phyloP scores from a whole-genome alignment of 92 coral and sea anemone species.

The Parazoanthus atlanticus region DNA sequence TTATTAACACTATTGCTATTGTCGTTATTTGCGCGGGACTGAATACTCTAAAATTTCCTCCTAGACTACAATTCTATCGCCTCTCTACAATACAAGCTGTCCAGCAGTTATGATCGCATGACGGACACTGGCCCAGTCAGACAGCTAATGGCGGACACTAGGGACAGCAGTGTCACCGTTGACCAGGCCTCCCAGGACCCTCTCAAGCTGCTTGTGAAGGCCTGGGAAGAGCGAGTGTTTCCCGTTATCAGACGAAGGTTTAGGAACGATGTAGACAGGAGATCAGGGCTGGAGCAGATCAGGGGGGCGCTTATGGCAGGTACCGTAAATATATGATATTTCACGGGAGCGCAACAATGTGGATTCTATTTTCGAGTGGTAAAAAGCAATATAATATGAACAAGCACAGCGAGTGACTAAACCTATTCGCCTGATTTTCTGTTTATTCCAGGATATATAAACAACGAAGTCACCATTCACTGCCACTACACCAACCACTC shows the following conservation, averaged over 20 bases:
- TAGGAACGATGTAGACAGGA: slow-evolving; percentile 87
- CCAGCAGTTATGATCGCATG: slow-evolving; percentile 95
- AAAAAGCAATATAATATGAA: no score
- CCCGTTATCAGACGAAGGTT: slow-evolving; percentile 95
- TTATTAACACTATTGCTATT: neutral
- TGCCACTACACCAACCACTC: no score
- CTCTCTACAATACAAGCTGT: slow-evolving; percentile 79
- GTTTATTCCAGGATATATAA: no score
- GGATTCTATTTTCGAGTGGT: no score
- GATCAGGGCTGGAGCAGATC: slow-evolving; percentile 96
- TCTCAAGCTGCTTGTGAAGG: slow-evolving; percentile 80
- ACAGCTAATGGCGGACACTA: slow-evolving; percentile 68
- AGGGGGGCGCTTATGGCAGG: slow-evolving; percentile 96
- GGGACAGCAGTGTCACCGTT: slow-evolving; percentile 45
- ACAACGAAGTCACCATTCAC: no score
- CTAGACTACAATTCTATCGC: slow-evolving; percentile 76
- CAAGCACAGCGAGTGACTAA: no score
- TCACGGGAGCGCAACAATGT: neutral
- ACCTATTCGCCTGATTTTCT: no score
- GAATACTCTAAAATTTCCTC: neutral
- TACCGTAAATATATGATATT: slow-evolving; percentile 1
- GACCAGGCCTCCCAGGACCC: slow-evolving; percentile 75
- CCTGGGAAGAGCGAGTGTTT: slow-evolving; percentile 99
- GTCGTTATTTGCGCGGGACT: neutral
- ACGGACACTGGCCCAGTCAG: slow-evolving; percentile 79